Evolutionary conservation across 2,888 invertebrate species (phyloP), one percentile per base, ranked within the genome.

Genomic region (Lithodes maja): DNA sequence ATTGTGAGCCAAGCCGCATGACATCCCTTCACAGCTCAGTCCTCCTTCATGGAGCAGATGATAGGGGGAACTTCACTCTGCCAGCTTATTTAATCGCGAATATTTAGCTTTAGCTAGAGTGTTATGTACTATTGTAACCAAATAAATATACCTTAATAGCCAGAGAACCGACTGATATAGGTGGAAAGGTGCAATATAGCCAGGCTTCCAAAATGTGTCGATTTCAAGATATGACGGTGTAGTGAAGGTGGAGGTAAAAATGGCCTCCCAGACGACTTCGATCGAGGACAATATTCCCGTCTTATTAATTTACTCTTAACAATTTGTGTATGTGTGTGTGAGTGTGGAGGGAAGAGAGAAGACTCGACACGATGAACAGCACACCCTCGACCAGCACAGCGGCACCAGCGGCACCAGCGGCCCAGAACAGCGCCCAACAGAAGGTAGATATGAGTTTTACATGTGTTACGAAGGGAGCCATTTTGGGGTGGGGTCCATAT

Each of bases 71-170:
- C n/a, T 2, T 17, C n/a, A 17, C 3, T 71, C 17, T n/a, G 71
- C 71, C n/a, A 71, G 71, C 71, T 17, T n/a, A 12, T n/a, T 5
- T 71, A n/a, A n/a, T n/a, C 71, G 71, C 5, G n/a, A 71, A 71
- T 71, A 71, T 12, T 71, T n/a, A 61, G 61, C 12, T 5, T 71
- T 71, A 71, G 15, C n/a, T 71, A 71, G 71, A 12, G 71, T 71
- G 71, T 71, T 71, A 71, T 71, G 71, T 71, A 12, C n/a, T n/a
- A 3, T n/a, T 71, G 71, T 71, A 71, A 71, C 17, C n/a, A 5
- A 71, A 71, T 71, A 71, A 71, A 71, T 71, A 71, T 71, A 71
- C 71, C 71, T 17, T 17, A 71, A n/a, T 71, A 71, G 71, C 12
- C 71, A 71, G 71, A 71, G 71, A 71, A 71, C 71, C 5, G 12